Evolutionary conservation across 2,888 invertebrate species (phyloP).

Genomic region (Brenthis ino): DNA sequence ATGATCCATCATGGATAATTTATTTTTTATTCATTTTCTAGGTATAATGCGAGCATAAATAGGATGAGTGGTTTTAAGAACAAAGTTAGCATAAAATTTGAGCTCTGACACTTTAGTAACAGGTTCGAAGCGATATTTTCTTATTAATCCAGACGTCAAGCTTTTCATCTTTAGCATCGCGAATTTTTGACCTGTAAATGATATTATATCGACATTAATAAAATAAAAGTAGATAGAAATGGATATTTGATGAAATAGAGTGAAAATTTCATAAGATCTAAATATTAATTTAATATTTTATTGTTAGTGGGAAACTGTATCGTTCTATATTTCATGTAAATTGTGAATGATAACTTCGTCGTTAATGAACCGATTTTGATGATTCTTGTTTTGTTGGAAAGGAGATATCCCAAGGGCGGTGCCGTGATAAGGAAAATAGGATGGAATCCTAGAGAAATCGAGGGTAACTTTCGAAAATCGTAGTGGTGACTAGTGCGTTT

Average conservation of each 20-base stretch:
- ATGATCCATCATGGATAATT: neutral
- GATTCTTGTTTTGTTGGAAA: too few relatives aligned
- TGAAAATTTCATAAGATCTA: neutral
- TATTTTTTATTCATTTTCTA: constrained; percentile 13
- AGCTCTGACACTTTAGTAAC: constrained; percentile 63
- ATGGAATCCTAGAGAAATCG: too few relatives aligned
- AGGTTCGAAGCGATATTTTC: constrained; percentile 67
- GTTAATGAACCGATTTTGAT: too few relatives aligned
- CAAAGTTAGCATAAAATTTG: constrained; percentile 50
- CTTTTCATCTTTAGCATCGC: constrained; percentile 80
- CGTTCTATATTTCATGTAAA: too few relatives aligned
- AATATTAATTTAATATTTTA: too few relatives aligned
- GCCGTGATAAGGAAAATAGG: too few relatives aligned
- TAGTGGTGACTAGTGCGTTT: too few relatives aligned
- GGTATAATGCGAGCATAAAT: constrained; percentile 52
- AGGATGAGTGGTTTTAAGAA: constrained; percentile 54
- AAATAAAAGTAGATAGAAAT: neutral
- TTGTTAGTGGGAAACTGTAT: too few relatives aligned
- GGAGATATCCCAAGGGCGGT: too few relatives aligned
- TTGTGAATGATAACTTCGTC: too few relatives aligned
- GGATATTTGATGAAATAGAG: neutral
- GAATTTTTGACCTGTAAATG: constrained; percentile 72
- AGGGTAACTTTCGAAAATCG: too few relatives aligned
- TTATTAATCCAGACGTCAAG: constrained; percentile 66
- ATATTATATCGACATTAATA: neutral